Percentiles rank a stretch among this genome's conserved stretches.
Evolutionary conservation across 1,140 invertebrate species (phyloP).

Genomic region (Zeugodacus cucurbitae): DNA sequence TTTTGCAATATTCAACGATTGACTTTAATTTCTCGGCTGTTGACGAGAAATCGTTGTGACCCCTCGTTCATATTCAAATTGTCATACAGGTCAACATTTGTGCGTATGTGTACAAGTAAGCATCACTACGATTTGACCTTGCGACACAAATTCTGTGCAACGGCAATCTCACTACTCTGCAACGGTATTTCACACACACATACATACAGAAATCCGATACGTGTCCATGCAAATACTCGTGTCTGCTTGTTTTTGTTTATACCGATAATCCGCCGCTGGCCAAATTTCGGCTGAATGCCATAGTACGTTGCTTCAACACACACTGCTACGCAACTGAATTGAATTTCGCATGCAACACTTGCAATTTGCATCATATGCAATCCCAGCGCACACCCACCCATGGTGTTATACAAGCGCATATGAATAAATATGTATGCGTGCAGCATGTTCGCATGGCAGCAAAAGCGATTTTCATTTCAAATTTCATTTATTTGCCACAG

Average conservation of each 20-base stretch:
- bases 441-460: neutral
- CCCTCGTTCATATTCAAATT: neutral
- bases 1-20: neutral
- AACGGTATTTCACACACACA: neutral
- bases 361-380: slow-evolving; percentile 13
- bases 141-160: neutral
- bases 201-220: neutral
- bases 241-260: neutral
- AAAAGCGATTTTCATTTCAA: slow-evolving; percentile 21
- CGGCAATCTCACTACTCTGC: neutral
- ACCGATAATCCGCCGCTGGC: neutral
- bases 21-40: neutral
- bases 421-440: neutral
- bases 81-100: neutral
- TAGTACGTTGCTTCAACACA: neutral
- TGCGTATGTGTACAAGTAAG: neutral
- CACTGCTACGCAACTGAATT: neutral
- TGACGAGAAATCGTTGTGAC: neutral
- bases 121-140: neutral
- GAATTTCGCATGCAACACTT: slow-evolving; percentile 30
- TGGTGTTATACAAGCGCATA: neutral
- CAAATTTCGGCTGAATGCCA: neutral
- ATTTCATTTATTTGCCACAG: slow-evolving; percentile 29
- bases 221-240: neutral
- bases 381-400: neutral